Conservation (phyloP, 1,140 invertebrate species). For the Magallana angulata region DNA sequence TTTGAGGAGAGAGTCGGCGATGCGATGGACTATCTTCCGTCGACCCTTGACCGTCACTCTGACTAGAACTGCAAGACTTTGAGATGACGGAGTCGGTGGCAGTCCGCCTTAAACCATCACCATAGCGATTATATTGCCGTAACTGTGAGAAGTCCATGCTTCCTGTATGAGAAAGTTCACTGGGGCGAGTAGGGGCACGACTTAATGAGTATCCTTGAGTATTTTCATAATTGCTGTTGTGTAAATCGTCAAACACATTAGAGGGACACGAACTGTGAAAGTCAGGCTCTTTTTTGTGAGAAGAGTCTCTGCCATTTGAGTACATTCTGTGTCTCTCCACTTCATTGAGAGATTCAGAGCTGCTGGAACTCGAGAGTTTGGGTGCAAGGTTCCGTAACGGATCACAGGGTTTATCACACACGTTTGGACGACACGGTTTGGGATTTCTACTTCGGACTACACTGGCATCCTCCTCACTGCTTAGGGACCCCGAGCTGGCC, state of each 20-base stretch:
- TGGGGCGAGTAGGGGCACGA: slow-evolving; percentile 62
- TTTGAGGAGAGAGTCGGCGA: slow-evolving; percentile 70
- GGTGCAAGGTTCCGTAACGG: slow-evolving; percentile 70
- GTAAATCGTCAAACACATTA: slow-evolving; percentile 53
- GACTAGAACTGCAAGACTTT: slow-evolving; percentile 59
- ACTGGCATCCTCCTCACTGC: slow-evolving; percentile 66
- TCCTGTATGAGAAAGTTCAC: slow-evolving; percentile 68
- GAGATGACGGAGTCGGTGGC: slow-evolving; percentile 75
- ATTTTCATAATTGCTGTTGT: slow-evolving; percentile 54
- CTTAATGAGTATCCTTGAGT: slow-evolving; percentile 59
- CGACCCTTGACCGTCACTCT: slow-evolving; percentile 57
- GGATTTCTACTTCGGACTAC: slow-evolving; percentile 66
- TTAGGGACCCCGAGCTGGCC: slow-evolving; percentile 67
- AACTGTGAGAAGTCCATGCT: slow-evolving; percentile 72
- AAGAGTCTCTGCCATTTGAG: slow-evolving; percentile 27
- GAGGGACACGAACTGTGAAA: slow-evolving; percentile 64
- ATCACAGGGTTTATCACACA: slow-evolving; percentile 52
- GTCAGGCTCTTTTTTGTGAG: slow-evolving; percentile 49
- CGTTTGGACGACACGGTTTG: slow-evolving; percentile 45
- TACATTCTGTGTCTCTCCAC: slow-evolving; percentile 50
- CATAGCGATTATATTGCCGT: slow-evolving; percentile 52
- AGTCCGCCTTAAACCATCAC: slow-evolving; percentile 68
- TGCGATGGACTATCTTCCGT: slow-evolving; percentile 66
- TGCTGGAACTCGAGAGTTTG: slow-evolving; percentile 72
- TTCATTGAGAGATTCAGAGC: slow-evolving; percentile 65